A percentile compares a stretch with the other conserved stretches of the same genome.
phyloP scores from a whole-genome alignment of 1,140 invertebrate genomes.

The Heliothis virescens region DNA sequence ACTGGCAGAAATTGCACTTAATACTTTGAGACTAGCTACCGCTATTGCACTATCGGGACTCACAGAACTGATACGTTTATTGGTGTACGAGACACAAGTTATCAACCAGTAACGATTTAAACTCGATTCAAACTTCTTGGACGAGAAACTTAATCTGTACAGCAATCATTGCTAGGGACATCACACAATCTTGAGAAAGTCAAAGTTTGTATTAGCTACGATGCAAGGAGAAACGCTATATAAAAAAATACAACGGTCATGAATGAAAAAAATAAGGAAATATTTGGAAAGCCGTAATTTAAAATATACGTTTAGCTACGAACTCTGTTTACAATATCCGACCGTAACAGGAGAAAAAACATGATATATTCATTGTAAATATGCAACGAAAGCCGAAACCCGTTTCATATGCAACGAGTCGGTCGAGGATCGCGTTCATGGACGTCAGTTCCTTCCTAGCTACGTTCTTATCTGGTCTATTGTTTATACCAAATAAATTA shows the following conservation, averaged over 20 bases:
- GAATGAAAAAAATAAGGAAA: neutral
- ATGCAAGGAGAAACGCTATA: no score
- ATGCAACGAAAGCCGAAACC: conserved; percentile 80
- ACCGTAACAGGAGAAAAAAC: conserved; percentile 54
- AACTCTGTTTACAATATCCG: conserved; percentile 37
- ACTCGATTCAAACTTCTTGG: neutral
- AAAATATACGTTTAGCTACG: neutral
- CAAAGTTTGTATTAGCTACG: no score
- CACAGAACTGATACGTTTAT: conserved; percentile 3
- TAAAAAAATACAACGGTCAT: neutral
- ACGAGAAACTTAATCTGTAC: neutral
- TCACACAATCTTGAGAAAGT: neutral
- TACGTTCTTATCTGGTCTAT: conserved; percentile 30
- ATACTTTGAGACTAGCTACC: conserved; percentile 19
- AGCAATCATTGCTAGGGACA: neutral
- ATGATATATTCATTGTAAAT: conserved; percentile 82
- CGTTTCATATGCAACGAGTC: conserved; percentile 71
- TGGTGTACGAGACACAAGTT: neutral
- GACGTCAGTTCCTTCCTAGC: conserved; percentile 61
- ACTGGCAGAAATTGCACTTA: conserved; percentile 31
- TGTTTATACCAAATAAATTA: neutral
- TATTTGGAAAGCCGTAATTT: neutral
- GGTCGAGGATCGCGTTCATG: conserved; percentile 55
- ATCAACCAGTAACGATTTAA: conserved; percentile 1
- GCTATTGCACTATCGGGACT: conserved; percentile 22